Evolutionary conservation across 2,888 invertebrate species (phyloP), one percentile per base, ranked within the genome.

Genomic region (Pheosia tremula): DNA sequence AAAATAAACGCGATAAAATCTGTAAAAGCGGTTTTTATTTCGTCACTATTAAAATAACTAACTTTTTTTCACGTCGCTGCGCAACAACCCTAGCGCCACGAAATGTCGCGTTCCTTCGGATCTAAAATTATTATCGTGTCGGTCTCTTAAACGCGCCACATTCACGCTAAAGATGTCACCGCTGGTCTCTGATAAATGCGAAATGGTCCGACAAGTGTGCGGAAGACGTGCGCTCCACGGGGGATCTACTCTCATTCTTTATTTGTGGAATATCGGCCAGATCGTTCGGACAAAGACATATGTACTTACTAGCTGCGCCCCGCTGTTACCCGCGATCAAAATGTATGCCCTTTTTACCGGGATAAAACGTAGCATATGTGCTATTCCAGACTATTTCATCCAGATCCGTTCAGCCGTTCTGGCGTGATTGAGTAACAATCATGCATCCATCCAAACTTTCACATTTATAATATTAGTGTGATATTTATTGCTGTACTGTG

Each of bases 131-230:
- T 74, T 75, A 69, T 72, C 80, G 78, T 77, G 82, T 78, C 79
- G 80, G 74, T 75, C 66, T 63, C 61, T 79, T 80, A 80, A 81
- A 81, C 79, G 76, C 76, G 79, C 73, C 79, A 74, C 78, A 72
- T 80, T 69, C 74, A 66, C 80, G 83, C 87, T 88, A 82, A 86
- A 87, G 83, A 72, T 86, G 89, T 89, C 88, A 75, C 74, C 80
- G 73, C 78, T 79, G 75, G 83, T 82, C 73, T 80, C 80, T 85
- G 81, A 90, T 88, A 81, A 80, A 87, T 86, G 80, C 77, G 76
- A 82, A 70, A 77, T 69, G 72, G 66, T 71, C 73, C 69, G 75
- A 74, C 81, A 79, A 77, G 75, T 83, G 82, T 74, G 64, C 76
- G 73, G 72, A 74, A 75, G 66, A 72, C 72, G 56, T 64, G 13